Conservation (phyloP, 2,888 invertebrate species). For the Carterocephalus palaemon region DNA sequence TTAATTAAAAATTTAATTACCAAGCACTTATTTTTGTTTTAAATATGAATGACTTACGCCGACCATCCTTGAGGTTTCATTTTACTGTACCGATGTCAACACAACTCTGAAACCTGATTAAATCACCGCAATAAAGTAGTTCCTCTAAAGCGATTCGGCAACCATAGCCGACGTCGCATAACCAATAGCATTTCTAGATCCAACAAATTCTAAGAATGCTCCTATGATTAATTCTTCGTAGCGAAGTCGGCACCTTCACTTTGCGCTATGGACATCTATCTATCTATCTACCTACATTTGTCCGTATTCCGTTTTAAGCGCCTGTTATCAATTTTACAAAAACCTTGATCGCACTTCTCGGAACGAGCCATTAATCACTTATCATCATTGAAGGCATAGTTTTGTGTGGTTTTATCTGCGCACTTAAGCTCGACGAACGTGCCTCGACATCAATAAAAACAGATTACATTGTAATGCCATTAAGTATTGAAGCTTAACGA, state of each 20-base stretch:
- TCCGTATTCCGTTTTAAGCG: constrained; percentile 13
- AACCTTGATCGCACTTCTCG: constrained; percentile 20
- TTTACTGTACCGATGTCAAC: too few species aligned
- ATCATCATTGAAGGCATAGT: constrained; percentile 18
- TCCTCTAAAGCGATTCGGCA: constrained; percentile 1
- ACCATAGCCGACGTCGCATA: neutral
- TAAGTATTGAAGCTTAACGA: constrained; percentile 3
- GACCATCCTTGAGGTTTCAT: too few species aligned
- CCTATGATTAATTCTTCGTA: constrained; percentile 12
- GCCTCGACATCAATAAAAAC: constrained; percentile 13
- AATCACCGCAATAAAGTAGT: too few species aligned
- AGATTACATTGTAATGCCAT: constrained; percentile 15
- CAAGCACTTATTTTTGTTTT: too few species aligned
- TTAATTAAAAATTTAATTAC: too few species aligned
- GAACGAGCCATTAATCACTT: constrained; percentile 19
- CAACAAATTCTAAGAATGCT: constrained; percentile 16
- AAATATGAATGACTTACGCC: too few species aligned
- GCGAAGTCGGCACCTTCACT: too few species aligned
- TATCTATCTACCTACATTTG: constrained; percentile 8
- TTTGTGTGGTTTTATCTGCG: constrained; percentile 18
- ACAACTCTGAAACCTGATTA: too few species aligned
- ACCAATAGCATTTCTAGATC: constrained; percentile 11
- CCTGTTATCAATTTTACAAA: constrained; percentile 15
- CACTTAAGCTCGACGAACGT: constrained; percentile 18
- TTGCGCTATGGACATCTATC: constrained; percentile 3